Evolutionary conservation across 2,113 vertebrate genomes (phyloP).

Genomic region (Sturnus vulgaris): DNA sequence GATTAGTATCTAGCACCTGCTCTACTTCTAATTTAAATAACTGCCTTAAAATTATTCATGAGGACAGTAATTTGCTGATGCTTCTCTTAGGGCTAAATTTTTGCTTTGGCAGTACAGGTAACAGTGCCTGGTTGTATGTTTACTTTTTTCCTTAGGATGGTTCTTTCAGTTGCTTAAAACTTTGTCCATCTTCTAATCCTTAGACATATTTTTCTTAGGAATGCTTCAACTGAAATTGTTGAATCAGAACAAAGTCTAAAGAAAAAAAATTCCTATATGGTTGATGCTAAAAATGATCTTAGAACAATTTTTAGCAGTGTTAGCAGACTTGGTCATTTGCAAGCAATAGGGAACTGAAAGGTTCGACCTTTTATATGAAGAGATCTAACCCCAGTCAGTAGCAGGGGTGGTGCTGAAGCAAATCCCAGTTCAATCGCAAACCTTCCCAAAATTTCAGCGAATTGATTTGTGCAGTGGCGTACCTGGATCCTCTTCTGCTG

Average conservation of each 20-base stretch:
- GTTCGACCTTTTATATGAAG: neutral
- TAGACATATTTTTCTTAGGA: neutral
- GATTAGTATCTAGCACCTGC: neutral
- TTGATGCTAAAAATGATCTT: neutral
- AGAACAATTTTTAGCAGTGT: neutral
- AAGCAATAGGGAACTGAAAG: neutral
- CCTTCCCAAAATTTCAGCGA: neutral
- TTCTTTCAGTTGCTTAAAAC: neutral
- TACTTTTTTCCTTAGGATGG: neutral
- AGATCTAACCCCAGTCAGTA: neutral
- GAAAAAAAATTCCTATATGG: neutral
- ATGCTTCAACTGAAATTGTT: neutral
- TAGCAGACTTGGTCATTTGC: neutral
- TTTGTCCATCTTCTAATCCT: neutral
- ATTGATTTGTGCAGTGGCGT: neutral
- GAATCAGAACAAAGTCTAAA: neutral
- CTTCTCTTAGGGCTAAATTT: neutral
- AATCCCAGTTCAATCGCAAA: neutral
- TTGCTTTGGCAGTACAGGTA: neutral
- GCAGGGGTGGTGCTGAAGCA: neutral
- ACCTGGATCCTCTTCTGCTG: neutral
- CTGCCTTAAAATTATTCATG: conserved; percentile 11
- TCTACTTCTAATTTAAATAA: conserved; percentile 27
- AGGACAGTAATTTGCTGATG: neutral
- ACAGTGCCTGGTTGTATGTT: neutral